These are phyloP conservation scores for Tineola bisselliella DNA, from an alignment of 2,888 invertebrate genomes.

Conservation along the genomic window DNA sequence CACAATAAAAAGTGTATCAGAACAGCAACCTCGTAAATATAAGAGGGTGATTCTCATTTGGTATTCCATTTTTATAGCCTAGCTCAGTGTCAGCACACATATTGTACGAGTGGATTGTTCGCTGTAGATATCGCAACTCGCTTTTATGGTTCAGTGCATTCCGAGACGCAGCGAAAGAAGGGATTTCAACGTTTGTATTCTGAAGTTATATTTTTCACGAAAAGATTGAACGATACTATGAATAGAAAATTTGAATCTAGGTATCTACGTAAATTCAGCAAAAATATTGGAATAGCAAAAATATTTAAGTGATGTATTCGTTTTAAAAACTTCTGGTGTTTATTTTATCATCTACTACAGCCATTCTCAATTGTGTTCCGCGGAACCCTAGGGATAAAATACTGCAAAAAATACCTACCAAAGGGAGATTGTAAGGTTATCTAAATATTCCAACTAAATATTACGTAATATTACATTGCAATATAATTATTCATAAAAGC, in stretches of 20 bases:
- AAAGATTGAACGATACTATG: not conserved
- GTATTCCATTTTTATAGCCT: conserved; percentile 40
- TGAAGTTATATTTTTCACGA: not conserved
- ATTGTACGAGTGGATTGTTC: not conserved
- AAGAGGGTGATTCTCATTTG: conserved; percentile 33
- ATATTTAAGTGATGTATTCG: too few species aligned
- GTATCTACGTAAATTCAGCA: not conserved
- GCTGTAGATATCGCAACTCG: not conserved
- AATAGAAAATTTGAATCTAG: not conserved
- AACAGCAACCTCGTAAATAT: conserved; percentile 16
- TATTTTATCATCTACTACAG: too few species aligned
- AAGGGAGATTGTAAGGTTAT: too few species aligned
- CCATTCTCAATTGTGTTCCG: too few species aligned
- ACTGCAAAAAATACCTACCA: too few species aligned
- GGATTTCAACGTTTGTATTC: conserved; percentile 5
- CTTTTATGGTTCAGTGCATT: conserved; percentile 1
- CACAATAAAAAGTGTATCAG: not conserved
- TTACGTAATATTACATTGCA: too few species aligned
- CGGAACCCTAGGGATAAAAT: too few species aligned
- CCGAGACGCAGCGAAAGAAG: not conserved
- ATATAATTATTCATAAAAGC: too few species aligned
- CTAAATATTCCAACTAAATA: too few species aligned
- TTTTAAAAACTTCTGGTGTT: too few species aligned
- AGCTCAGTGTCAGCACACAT: conserved; percentile 8
- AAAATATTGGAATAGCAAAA: too few species aligned